Conservation (phyloP, 2,113 vertebrate genomes). For the Kryptolebias marmoratus region DNA sequence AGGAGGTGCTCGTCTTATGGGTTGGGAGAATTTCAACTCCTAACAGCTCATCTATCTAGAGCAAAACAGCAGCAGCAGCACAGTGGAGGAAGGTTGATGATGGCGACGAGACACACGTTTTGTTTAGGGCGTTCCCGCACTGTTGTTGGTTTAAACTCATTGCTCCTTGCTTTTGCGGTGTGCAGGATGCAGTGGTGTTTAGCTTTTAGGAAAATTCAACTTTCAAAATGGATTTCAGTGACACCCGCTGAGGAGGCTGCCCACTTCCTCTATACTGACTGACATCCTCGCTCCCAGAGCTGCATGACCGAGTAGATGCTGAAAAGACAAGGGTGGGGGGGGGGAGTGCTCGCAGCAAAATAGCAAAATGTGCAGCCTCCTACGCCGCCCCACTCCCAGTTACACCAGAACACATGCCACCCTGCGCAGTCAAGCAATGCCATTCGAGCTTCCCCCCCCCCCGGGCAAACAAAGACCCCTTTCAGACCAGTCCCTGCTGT, state of each 20-base stretch:
- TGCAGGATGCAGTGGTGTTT: not conserved
- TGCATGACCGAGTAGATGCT: conserved; percentile 44
- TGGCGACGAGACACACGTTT: conserved; percentile 23
- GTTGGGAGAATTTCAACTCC: conserved; percentile 31
- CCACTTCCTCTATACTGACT: conserved; percentile 24
- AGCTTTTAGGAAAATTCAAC: not conserved
- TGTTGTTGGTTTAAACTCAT: not conserved
- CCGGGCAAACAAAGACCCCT: conserved; percentile 72
- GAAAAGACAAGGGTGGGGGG: conserved; percentile 30
- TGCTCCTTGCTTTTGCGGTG: not conserved
- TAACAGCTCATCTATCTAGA: conserved; percentile 53
- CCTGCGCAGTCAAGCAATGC: conserved; percentile 57
- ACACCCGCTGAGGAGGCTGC: conserved; percentile 12
- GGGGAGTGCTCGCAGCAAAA: conserved; percentile 32
- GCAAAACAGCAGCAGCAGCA: conserved; percentile 27
- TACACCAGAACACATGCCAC: conserved; percentile 65
- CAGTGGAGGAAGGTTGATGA: conserved; percentile 25
- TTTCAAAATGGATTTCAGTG: not conserved
- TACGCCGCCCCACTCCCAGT: conserved; percentile 49
- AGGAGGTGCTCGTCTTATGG: conserved; percentile 30
- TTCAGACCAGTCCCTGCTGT: conserved; percentile 67
- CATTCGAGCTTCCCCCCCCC: conserved; percentile 56
- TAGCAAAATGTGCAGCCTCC: conserved; percentile 53
- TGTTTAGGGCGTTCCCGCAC: conserved; percentile 7
- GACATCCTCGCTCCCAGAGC: conserved; percentile 49